Evolutionary conservation across 2,797 vertebrate genomes (phyloP), one percentile per base, ranked within the genome.

Genomic region (Xenentodon cancila): DNA sequence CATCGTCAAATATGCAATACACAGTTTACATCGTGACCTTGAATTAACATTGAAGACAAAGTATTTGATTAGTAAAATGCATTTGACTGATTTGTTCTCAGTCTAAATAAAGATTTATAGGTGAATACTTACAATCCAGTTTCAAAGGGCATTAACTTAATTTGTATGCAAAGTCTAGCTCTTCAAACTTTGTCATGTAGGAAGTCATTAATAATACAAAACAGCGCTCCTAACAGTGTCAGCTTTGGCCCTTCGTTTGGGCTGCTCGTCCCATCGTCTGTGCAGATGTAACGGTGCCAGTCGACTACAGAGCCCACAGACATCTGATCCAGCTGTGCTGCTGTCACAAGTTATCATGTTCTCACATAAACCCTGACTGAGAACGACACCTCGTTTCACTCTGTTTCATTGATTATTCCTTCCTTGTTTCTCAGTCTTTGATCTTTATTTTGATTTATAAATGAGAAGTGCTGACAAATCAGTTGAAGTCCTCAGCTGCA

Each of bases 291-390:
- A 73, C 71, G 62, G 58, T 60, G 55, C 68, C 55, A 61, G 56
- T 64, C 27, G 59, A 46, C 46, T n/a, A 51, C 63, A 58, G 44
- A 68, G 69, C 46, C 58, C 49, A 68, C 57, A 2, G 59, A 76
- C 44, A 57, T 55, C 61, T 64, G 63, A 69, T 73, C 65, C 75
- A 76, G 77, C 76, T 73, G 72, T 30, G 73, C 46, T 40, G 74
- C 67, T 30, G 11, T 71, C 77, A 49, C 43, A 59, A 5, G 42
- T 42, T 61, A 80, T 80, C 58, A 67, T 42, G 1, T 1, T 51
- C 72, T 59, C 25, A 50, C 51, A n/a, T 73, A 61, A 75, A 69
- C 72, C 53, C 53, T 12, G 42, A 77, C 76, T 46, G 15, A 21
- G 27, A 59, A 32, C 5, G 4, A 42, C n/a, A 16, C 77, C 66